Evolutionary conservation across 2,113 vertebrate species (phyloP).

Genomic region (Cyprinodon brontotheroides): DNA sequence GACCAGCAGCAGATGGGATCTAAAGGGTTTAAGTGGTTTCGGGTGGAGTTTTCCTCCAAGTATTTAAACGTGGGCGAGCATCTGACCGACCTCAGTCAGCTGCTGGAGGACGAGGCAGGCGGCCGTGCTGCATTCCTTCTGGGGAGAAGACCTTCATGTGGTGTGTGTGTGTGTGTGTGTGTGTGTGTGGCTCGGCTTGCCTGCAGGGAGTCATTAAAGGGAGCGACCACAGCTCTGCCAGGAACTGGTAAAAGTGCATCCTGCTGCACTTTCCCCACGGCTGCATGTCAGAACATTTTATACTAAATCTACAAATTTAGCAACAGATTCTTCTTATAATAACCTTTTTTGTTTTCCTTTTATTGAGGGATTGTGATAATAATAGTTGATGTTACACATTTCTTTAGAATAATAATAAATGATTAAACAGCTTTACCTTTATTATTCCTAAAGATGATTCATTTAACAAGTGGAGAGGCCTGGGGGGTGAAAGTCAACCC

Average conservation of each 20-base stretch:
- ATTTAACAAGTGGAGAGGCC: too few relatives aligned
- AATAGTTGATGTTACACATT: too few relatives aligned
- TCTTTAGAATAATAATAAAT: too few relatives aligned
- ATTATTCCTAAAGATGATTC: too few relatives aligned
- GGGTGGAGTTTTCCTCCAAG: constrained; percentile 53
- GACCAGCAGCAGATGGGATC: constrained; percentile 34
- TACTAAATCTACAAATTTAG: not conserved
- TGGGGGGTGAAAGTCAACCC: too few relatives aligned
- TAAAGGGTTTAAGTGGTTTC: constrained; percentile 22
- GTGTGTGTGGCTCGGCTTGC: constrained; percentile 26
- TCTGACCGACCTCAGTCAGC: constrained; percentile 50
- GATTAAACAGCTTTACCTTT: too few relatives aligned
- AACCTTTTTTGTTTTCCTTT: not conserved
- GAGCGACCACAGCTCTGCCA: constrained; percentile 59
- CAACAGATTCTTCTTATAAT: not conserved
- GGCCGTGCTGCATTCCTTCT: constrained; percentile 40
- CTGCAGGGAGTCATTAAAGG: constrained; percentile 55
- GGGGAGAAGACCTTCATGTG: constrained; percentile 58
- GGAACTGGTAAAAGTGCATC: constrained; percentile 56
- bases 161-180: constrained; percentile 34
- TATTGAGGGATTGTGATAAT: too few relatives aligned
- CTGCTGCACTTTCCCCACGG: constrained; percentile 55
- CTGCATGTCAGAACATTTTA: not conserved
- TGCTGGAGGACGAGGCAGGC: constrained; percentile 34
- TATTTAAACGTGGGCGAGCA: constrained; percentile 23